Evolutionary conservation across 2,113 vertebrate genomes (phyloP).

Genomic region (Platycercus adscitus): DNA sequence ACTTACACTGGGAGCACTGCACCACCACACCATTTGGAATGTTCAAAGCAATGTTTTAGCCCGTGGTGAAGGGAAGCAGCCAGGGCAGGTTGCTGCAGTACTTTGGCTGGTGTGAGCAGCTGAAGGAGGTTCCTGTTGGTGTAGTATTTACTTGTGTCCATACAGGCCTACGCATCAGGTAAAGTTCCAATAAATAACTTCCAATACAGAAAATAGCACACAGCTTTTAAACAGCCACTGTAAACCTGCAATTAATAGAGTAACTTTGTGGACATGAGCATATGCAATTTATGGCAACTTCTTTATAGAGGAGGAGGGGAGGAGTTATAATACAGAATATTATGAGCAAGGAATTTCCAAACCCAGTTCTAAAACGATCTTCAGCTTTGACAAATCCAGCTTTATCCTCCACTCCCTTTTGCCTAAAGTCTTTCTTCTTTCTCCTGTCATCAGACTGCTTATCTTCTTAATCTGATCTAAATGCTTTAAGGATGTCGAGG

Average conservation of each 20-base stretch:
- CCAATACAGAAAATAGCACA: background rate
- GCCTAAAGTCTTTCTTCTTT: background rate
- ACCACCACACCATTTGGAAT: background rate
- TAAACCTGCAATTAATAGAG: background rate
- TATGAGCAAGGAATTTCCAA: background rate
- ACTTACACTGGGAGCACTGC: background rate
- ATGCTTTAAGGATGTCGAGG: background rate
- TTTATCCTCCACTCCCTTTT: background rate
- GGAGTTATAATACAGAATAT: background rate
- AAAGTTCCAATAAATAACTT: background rate
- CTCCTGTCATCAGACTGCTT: background rate
- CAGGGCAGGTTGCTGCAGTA: fast-evolving
- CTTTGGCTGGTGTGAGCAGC: background rate
- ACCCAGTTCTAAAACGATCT: background rate
- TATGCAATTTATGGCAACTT: background rate
- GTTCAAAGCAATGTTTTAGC: background rate
- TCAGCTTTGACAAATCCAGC: background rate
- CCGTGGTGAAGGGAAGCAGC: fast-evolving
- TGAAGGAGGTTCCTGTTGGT: background rate
- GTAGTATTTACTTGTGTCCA: background rate
- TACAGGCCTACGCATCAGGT: fast-evolving
- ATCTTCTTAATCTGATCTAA: background rate
- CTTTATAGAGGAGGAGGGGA: background rate
- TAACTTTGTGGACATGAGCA: background rate
- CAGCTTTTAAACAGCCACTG: background rate